A percentile compares a stretch with the other conserved stretches of the same genome.
phyloP scores from a whole-genome alignment of 2,113 vertebrate species.

The Hymenochirus boettgeri region DNA sequence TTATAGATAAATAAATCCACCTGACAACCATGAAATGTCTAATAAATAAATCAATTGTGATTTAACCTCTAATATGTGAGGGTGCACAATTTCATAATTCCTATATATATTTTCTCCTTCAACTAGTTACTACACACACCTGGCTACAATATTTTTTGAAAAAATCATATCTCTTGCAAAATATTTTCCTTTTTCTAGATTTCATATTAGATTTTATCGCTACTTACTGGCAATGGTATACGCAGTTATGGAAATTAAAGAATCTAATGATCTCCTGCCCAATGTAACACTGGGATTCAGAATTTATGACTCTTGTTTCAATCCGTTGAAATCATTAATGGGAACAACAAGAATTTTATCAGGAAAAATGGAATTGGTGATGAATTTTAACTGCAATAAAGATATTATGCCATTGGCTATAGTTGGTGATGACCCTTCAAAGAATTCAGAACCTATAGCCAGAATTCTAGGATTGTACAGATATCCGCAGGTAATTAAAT shows the following conservation, averaged over 20 bases:
- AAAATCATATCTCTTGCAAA: no score
- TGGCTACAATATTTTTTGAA: no score
- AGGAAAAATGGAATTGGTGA: slow-evolving; percentile 12
- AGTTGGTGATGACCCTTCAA: slow-evolving; percentile 16
- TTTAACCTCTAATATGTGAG: no score
- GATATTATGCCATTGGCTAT: slow-evolving; percentile 11
- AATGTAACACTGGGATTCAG: slow-evolving; percentile 29
- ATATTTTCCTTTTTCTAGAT: not conserved
- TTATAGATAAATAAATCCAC: no score
- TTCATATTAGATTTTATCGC: slow-evolving; percentile 30
- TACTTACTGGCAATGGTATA: slow-evolving; percentile 21
- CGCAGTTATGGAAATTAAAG: slow-evolving; percentile 24
- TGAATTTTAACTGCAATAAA: slow-evolving; percentile 16
- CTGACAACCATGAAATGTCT: no score
- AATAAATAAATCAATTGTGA: no score
- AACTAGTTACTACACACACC: no score
- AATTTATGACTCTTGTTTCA: slow-evolving; percentile 29
- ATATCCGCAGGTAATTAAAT: slow-evolving; percentile 28
- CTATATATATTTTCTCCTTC: no score
- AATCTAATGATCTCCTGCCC: slow-evolving; percentile 14
- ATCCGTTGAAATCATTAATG: slow-evolving; percentile 5
- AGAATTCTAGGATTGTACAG: slow-evolving; percentile 30
- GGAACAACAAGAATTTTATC: slow-evolving; percentile 28
- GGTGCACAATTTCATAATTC: no score
- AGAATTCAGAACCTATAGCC: slow-evolving; percentile 16